Conservation (phyloP, 2,797 vertebrate genomes). For the Chaetodon trifasciatus region DNA sequence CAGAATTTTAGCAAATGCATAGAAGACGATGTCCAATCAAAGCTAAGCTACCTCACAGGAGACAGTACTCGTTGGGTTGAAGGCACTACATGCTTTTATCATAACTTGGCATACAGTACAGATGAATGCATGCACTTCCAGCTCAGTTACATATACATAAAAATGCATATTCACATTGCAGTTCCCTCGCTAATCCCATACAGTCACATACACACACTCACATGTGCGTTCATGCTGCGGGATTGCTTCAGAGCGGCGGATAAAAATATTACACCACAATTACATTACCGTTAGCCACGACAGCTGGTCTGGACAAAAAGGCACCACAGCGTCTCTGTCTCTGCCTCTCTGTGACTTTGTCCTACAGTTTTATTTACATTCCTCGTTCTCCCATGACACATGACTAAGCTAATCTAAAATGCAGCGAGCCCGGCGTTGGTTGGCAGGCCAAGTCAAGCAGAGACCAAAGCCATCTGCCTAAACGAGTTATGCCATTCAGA, state of each 20-base stretch:
- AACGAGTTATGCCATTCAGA: slow-evolving; percentile 62
- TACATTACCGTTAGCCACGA: slow-evolving; percentile 66
- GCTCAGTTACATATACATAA: slow-evolving; percentile 13
- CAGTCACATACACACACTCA: slow-evolving; percentile 9
- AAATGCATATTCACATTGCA: slow-evolving; percentile 26
- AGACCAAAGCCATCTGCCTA: slow-evolving; percentile 70
- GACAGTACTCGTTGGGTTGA: neutral
- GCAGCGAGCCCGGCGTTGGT: slow-evolving; percentile 52
- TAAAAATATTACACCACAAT: slow-evolving; percentile 74
- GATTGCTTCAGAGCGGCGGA: slow-evolving; percentile 26
- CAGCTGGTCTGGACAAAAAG: slow-evolving; percentile 76
- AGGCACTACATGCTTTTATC: neutral
- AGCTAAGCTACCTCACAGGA: neutral
- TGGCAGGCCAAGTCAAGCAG: slow-evolving; percentile 52
- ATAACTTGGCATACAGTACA: neutral
- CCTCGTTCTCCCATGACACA: slow-evolving; percentile 66
- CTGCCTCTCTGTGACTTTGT: slow-evolving; percentile 60
- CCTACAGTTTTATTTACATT: slow-evolving; percentile 74
- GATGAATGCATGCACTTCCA: slow-evolving; percentile 8
- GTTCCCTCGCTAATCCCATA: slow-evolving; percentile 1
- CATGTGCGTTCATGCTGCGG: slow-evolving; percentile 29
- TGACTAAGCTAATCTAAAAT: slow-evolving; percentile 71
- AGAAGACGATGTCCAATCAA: neutral
- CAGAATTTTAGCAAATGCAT: neutral
- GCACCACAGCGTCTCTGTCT: slow-evolving; percentile 66